These are phyloP conservation scores for Drosophila pegasa DNA, from an alignment of 2,888 invertebrate genomes.

Conservation along the genomic window DNA sequence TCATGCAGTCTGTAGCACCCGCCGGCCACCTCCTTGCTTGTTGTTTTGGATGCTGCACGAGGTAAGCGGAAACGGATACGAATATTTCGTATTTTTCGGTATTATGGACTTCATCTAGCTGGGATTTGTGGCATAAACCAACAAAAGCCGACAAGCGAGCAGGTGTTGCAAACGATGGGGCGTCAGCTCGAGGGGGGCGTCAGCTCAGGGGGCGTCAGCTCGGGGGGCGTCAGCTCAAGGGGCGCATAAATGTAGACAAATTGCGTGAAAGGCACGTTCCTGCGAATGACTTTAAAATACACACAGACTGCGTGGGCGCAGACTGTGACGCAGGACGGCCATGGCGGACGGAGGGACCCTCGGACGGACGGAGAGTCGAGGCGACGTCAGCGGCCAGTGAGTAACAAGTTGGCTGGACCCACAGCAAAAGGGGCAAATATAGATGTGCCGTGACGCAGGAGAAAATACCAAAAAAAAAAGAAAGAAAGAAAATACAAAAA, in stretches of 20 bases:
- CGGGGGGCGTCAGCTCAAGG: not conserved
- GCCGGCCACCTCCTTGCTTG: too few species aligned
- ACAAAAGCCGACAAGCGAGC: slow-evolving; percentile 45
- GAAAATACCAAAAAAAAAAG: too few species aligned
- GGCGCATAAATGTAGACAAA: slow-evolving; percentile 58
- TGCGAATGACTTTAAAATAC: slow-evolving; percentile 59
- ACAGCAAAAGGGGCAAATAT: not conserved
- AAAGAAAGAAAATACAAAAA: not conserved
- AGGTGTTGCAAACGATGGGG: slow-evolving; percentile 19
- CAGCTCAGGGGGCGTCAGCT: not conserved
- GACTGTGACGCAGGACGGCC: too few species aligned
- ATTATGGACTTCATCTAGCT: slow-evolving; percentile 62
- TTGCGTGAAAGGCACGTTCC: slow-evolving; percentile 64
- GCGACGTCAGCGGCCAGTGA: slow-evolving; percentile 22
- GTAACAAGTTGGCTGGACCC: slow-evolving; percentile 27
- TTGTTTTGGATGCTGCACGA: slow-evolving; percentile 30
- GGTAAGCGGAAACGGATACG: slow-evolving; percentile 58
- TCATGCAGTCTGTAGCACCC: too few species aligned
- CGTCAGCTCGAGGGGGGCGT: slow-evolving; percentile 1
- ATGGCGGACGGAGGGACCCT: too few species aligned
- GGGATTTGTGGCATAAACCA: slow-evolving; percentile 58
- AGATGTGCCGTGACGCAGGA: slow-evolving; percentile 17
- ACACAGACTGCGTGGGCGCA: too few species aligned
- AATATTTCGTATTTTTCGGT: slow-evolving; percentile 65
- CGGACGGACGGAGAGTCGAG: not conserved